These are phyloP conservation scores for Phorcus lineatus DNA, from an alignment of 2,888 invertebrate species.

Conservation along the genomic window DNA sequence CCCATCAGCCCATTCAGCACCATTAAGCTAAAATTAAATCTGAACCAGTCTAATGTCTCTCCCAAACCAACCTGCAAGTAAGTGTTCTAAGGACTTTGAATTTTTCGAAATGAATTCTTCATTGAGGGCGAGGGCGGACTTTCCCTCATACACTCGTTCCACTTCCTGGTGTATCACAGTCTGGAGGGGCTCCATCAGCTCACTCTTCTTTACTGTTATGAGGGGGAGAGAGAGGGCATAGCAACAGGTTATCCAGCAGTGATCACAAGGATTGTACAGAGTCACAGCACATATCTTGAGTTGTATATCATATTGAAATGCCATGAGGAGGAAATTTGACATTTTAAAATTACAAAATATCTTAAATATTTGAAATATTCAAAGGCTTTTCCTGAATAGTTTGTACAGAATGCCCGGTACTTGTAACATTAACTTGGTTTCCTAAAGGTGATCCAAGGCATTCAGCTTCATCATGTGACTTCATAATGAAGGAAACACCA, in stretches of 20 bases:
- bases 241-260: slow-evolving; percentile 34
- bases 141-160: slow-evolving; percentile 78
- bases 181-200: slow-evolving; percentile 63
- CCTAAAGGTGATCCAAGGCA: too few species aligned
- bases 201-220: slow-evolving; percentile 46
- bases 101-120: slow-evolving; percentile 82
- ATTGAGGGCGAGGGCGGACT: slow-evolving; percentile 81
- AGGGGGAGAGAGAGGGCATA: not conserved
- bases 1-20: too few species aligned
- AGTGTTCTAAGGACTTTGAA: slow-evolving; percentile 83
- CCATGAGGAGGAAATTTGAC: too few species aligned
- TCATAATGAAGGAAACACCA: not conserved
- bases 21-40: not conserved
- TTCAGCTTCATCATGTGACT: not conserved
- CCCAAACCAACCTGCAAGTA: slow-evolving; percentile 82
- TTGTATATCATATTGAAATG: not conserved
- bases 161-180: slow-evolving; percentile 76
- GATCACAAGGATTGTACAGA: not conserved
- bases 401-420: too few species aligned
- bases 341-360: too few species aligned
- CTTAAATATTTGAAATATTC: too few species aligned
- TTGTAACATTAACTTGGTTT: too few species aligned
- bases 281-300: not conserved
- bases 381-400: too few species aligned
- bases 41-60: not conserved